Percentiles rank a stretch among this genome's conserved stretches.
phyloP scores from a whole-genome alignment of 1,140 invertebrate species.

The Asbolus verrucosus region DNA sequence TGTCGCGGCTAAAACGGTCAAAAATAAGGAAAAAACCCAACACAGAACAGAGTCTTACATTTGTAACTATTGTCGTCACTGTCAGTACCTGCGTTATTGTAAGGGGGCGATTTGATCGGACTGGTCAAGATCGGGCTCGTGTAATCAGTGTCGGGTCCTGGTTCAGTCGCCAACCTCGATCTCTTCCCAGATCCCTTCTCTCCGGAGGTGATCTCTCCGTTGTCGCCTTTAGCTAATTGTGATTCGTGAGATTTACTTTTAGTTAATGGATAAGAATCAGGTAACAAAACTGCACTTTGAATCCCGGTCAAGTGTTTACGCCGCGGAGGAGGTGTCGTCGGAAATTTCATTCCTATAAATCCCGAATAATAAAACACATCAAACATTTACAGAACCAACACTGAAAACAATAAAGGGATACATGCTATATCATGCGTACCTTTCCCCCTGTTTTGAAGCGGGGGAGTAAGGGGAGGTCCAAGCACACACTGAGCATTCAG shows the following conservation, averaged over 20 bases:
- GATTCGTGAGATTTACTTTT: slow-evolving; percentile 95
- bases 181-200: slow-evolving; percentile 63
- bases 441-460: slow-evolving; percentile 61
- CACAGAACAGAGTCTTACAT: slow-evolving; percentile 60
- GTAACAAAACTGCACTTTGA: slow-evolving; percentile 65
- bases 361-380: neutral
- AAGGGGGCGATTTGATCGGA: slow-evolving; percentile 77
- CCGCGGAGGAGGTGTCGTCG: slow-evolving; percentile 82
- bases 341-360: slow-evolving; percentile 71
- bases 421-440: slow-evolving; percentile 55
- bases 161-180: slow-evolving; percentile 78
- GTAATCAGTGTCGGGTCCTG: slow-evolving; percentile 70
- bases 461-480: slow-evolving; percentile 61
- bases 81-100: slow-evolving; percentile 66
- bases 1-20: slow-evolving; percentile 48
- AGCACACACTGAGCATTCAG: slow-evolving; percentile 61
- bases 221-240: slow-evolving; percentile 75
- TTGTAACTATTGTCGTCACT: slow-evolving; percentile 73
- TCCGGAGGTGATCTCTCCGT: slow-evolving; percentile 70
- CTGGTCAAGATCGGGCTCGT: slow-evolving; percentile 70
- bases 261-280: slow-evolving; percentile 73
- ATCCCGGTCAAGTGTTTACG: slow-evolving; percentile 76
- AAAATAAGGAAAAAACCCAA: neutral
- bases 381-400: neutral
- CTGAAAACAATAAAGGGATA: neutral